These are phyloP conservation scores for Biston stratarius DNA, from an alignment of 2,888 invertebrate species.

Conservation along the genomic window DNA sequence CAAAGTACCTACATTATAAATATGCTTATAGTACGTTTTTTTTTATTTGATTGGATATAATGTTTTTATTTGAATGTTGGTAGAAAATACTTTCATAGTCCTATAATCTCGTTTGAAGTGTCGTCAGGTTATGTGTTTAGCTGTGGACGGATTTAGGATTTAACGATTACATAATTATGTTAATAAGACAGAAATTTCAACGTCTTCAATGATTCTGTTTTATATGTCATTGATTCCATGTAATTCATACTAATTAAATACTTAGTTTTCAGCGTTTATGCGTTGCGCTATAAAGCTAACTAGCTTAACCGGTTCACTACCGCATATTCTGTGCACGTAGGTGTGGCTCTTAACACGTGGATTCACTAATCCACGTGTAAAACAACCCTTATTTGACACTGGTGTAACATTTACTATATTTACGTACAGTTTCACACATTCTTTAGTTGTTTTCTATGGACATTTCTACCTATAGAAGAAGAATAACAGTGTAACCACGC, in stretches of 20 bases:
- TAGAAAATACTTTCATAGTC: too few relatives aligned
- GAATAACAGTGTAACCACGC: slow-evolving; percentile 26
- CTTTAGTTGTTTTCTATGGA: neutral
- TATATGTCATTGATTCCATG: too few relatives aligned
- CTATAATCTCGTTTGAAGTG: too few relatives aligned
- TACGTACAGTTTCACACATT: slow-evolving; percentile 26
- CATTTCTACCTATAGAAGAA: slow-evolving; percentile 21
- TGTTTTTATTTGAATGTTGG: too few relatives aligned
- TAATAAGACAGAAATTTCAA: too few relatives aligned
- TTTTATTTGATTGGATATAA: too few relatives aligned
- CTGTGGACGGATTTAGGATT: too few relatives aligned
- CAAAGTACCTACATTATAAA: too few relatives aligned
- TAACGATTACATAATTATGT: too few relatives aligned
- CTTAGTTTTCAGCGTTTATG: neutral
- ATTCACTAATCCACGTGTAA: slow-evolving; percentile 40
- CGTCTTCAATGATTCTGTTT: too few relatives aligned
- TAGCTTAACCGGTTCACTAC: slow-evolving; percentile 8
- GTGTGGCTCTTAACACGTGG: slow-evolving; percentile 49
- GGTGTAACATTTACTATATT: slow-evolving; percentile 36
- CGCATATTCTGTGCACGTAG: slow-evolving; percentile 26
- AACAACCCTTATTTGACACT: slow-evolving; percentile 41
- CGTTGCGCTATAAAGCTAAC: slow-evolving; percentile 1
- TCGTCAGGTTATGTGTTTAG: too few relatives aligned
- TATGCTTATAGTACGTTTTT: too few relatives aligned
- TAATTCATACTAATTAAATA: neutral